phyloP scores from a whole-genome alignment of 2,888 invertebrate species.

The Sturmia bella region DNA sequence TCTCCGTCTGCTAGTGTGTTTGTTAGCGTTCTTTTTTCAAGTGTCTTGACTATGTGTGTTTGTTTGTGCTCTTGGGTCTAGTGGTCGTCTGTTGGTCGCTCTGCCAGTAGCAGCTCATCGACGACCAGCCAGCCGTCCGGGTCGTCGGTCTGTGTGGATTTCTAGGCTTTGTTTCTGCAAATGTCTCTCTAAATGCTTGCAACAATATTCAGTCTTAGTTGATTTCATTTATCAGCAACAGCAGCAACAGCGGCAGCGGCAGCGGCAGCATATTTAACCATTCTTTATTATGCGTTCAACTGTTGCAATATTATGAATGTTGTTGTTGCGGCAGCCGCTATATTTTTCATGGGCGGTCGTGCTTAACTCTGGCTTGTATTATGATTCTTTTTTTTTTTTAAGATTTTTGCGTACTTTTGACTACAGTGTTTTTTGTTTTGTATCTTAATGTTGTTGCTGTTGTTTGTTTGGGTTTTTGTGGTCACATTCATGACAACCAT shows the following conservation, averaged over 20 bases:
- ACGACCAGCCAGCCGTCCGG: neutral
- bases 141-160: slow-evolving; percentile 13
- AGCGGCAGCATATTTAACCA: slow-evolving; percentile 44
- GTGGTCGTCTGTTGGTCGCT: slow-evolving; percentile 30
- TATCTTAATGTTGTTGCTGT: slow-evolving; percentile 25
- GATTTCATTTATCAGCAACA: slow-evolving; percentile 6
- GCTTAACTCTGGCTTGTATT: slow-evolving; percentile 56
- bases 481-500: slow-evolving; percentile 67
- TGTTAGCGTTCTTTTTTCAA: too few species aligned
- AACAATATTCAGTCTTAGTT: slow-evolving; percentile 49
- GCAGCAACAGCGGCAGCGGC: neutral
- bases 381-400: slow-evolving; percentile 24
- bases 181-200: slow-evolving; percentile 58
- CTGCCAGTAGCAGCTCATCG: neutral
- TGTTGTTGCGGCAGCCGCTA: slow-evolving; percentile 25
- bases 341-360: slow-evolving; percentile 62
- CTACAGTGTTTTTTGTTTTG: slow-evolving; percentile 7
- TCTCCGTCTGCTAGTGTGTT: neutral
- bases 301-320: slow-evolving; percentile 52
- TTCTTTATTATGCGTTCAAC: slow-evolving; percentile 62
- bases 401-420: slow-evolving; percentile 41
- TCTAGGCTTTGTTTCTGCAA: slow-evolving; percentile 30
- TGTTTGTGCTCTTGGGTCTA: slow-evolving; percentile 30
- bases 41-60: slow-evolving; percentile 20
- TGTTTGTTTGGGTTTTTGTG: slow-evolving; percentile 58